Conservation (phyloP, 1,140 invertebrate species). For the Elymnias hypermnestra region DNA sequence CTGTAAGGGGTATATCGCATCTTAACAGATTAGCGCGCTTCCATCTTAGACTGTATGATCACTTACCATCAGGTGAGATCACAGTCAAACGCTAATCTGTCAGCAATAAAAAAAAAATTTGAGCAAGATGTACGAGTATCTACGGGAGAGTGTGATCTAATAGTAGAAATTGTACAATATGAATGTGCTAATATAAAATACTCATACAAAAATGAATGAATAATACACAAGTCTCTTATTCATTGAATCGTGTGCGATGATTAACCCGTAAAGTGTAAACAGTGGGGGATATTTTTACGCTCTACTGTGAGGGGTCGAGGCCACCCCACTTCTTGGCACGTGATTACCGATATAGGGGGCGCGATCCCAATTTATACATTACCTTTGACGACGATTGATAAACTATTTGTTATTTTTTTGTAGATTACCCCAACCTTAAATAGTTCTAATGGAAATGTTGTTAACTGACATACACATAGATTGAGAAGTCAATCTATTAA, state of each 20-base stretch:
- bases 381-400: conserved; percentile 46
- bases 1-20: too few species aligned
- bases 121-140: too few species aligned
- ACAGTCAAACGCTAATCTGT: too few species aligned
- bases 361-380: conserved; percentile 48
- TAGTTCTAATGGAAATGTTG: conserved; percentile 20
- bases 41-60: too few species aligned
- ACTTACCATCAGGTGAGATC: too few species aligned
- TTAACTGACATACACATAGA: conserved; percentile 9
- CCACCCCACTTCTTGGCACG: conserved; percentile 35
- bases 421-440: conserved; percentile 3
- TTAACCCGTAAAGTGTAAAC: conserved; percentile 49
- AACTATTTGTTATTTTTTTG: conserved; percentile 33
- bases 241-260: conserved; percentile 31
- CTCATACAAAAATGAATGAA: not conserved
- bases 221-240: conserved; percentile 1
- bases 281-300: conserved; percentile 43
- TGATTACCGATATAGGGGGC: conserved; percentile 54
- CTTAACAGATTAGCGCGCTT: too few species aligned
- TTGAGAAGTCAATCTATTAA: too few species aligned
- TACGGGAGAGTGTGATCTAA: too few species aligned
- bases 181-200: too few species aligned
- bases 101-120: too few species aligned
- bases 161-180: too few species aligned
- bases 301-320: conserved; percentile 33